A percentile compares a stretch with the other conserved stretches of the same genome.
These are phyloP conservation scores for Alosa sapidissima DNA, from an alignment of 2,797 vertebrate genomes.

Conservation along the genomic window DNA sequence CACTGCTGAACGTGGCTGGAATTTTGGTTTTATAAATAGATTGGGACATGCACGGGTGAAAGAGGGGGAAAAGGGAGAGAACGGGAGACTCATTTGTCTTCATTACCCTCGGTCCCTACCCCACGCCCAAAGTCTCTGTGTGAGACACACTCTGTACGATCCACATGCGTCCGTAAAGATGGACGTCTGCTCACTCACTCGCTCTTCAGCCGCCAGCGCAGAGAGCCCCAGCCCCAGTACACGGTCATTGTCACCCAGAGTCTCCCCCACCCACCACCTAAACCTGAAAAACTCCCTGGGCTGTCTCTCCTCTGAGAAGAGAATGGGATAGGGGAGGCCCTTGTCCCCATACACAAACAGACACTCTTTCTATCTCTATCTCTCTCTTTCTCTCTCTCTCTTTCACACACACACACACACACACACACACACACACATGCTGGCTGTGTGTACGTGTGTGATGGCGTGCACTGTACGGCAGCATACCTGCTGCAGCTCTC, in stretches of 20 bases:
- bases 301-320: not conserved
- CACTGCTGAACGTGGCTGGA: slow-evolving; percentile 27
- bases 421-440: slow-evolving; percentile 35
- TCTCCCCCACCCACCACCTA: not conserved
- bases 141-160: slow-evolving; percentile 39
- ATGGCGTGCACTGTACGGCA: slow-evolving; percentile 49
- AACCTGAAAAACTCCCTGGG: not conserved
- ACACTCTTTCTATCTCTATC: not conserved
- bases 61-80: slow-evolving; percentile 37
- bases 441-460: slow-evolving; percentile 28
- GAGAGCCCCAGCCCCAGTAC: not conserved
- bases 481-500: slow-evolving; percentile 76
- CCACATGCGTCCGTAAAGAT: slow-evolving; percentile 34
- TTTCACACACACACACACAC: not conserved
- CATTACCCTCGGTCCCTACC: slow-evolving; percentile 62
- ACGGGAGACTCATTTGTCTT: slow-evolving; percentile 70
- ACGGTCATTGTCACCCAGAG: not conserved
- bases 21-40: slow-evolving; percentile 39
- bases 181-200: slow-evolving; percentile 39
- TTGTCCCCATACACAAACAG: not conserved
- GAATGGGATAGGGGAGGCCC: not conserved
- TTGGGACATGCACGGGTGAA: slow-evolving; percentile 30
- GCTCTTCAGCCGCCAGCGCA: slow-evolving; percentile 34
- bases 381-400: not conserved
- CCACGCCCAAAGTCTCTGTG: slow-evolving; percentile 58